Conservation (phyloP, 2,797 vertebrate genomes). For the Peromyscus attwateri region DNA sequence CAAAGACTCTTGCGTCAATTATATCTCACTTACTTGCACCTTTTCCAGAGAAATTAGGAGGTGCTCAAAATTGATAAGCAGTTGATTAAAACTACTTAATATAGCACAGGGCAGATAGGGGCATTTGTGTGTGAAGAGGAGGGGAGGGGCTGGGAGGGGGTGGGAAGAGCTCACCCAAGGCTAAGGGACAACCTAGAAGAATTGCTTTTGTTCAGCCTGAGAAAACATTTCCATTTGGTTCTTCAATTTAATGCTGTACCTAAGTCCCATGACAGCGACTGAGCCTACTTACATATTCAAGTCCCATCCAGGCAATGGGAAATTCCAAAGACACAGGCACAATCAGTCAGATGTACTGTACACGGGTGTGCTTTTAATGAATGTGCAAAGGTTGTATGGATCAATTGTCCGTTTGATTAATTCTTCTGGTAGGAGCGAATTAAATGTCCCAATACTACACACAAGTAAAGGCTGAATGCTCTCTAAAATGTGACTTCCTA, state of each 20-base stretch:
- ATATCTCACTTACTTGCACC: background rate
- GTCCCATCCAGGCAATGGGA: slow-evolving; percentile 62
- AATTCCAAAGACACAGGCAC: slow-evolving; percentile 68
- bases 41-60: slow-evolving; percentile 69
- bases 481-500: slow-evolving; percentile 78
- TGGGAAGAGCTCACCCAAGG: background rate
- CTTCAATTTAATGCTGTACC: slow-evolving; percentile 36
- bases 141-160: background rate
- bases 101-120: background rate
- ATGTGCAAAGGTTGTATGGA: slow-evolving; percentile 79
- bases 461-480: slow-evolving; percentile 64
- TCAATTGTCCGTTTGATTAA: slow-evolving; percentile 82
- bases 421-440: slow-evolving; percentile 77
- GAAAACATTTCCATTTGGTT: slow-evolving; percentile 74
- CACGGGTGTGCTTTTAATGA: slow-evolving; percentile 74
- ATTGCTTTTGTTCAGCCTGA: slow-evolving; percentile 75
- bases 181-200: slow-evolving; percentile 35
- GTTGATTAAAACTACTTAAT: slow-evolving; percentile 69
- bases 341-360: slow-evolving; percentile 58
- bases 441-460: slow-evolving; percentile 68
- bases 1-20: slow-evolving; percentile 47
- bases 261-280: slow-evolving; percentile 13
- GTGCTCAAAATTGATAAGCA: slow-evolving; percentile 58
- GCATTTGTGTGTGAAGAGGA: slow-evolving; percentile 65
- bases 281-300: slow-evolving; percentile 69